A percentile compares a stretch with the other conserved stretches of the same genome.
Evolutionary conservation across 2,888 invertebrate genomes (phyloP).

Genomic region (Pristionchus japonicus): DNA sequence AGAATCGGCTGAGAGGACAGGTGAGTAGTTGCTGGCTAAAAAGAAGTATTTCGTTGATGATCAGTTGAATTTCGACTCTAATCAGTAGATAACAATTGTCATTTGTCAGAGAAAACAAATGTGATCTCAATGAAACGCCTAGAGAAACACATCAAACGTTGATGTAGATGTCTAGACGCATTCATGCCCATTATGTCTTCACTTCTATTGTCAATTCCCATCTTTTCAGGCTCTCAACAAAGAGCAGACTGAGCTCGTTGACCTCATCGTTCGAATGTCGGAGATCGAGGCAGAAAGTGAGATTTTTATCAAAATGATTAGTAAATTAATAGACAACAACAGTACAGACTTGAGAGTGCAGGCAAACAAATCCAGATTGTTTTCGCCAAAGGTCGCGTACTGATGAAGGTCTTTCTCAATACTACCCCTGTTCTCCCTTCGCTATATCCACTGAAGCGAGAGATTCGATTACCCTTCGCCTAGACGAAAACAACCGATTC

Average conservation of each 20-base stretch:
- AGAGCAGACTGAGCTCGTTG: constrained; percentile 90
- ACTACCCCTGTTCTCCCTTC: background rate
- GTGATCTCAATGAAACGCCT: no score
- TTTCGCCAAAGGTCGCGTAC: background rate
- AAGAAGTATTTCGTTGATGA: no score
- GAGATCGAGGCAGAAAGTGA: constrained; percentile 92
- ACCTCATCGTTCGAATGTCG: constrained; percentile 90
- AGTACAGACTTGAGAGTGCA: no score
- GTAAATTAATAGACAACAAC: background rate
- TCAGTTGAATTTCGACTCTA: no score
- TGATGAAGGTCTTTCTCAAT: background rate
- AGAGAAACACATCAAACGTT: background rate
- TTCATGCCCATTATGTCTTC: background rate
- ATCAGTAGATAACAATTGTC: no score
- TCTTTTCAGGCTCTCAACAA: constrained; percentile 78
- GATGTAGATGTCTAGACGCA: background rate
- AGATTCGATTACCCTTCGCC: background rate
- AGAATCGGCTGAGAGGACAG: constrained; percentile 45
- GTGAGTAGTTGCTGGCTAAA: no score
- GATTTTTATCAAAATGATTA: constrained; percentile 43
- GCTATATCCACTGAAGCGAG: background rate
- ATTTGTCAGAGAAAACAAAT: no score
- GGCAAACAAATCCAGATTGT: background rate
- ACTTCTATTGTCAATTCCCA: background rate
- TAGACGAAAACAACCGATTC: background rate